phyloP scores from a whole-genome alignment of 1,140 invertebrate genomes.

The Anastatus disparis region DNA sequence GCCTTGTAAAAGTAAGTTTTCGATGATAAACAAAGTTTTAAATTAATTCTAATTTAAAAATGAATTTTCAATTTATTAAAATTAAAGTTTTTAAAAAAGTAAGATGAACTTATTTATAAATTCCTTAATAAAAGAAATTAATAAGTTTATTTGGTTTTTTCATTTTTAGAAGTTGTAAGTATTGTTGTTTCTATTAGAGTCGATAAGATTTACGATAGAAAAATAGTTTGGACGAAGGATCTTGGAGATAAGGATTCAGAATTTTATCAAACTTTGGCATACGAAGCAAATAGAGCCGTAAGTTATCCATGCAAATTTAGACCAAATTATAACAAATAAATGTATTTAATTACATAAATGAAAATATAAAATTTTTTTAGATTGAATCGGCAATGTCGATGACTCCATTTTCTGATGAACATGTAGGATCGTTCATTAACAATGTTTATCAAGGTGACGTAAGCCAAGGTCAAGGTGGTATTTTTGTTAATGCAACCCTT shows the following conservation, averaged over 20 bases:
- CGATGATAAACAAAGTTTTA: too few species aligned
- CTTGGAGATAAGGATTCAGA: constrained; percentile 81
- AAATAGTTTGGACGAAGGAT: constrained; percentile 80
- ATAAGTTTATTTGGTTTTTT: constrained; percentile 8
- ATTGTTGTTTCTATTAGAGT: constrained; percentile 83
- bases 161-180: constrained; percentile 72
- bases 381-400: constrained; percentile 89
- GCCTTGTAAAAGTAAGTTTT: constrained; percentile 78
- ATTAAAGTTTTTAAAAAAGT: too few species aligned
- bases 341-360: background rate
- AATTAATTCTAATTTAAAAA: too few species aligned
- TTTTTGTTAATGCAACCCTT: constrained; percentile 87
- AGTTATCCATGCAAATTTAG: constrained; percentile 57
- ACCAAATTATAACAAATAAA: background rate
- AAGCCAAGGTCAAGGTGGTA: constrained; percentile 73
- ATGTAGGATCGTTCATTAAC: constrained; percentile 83
- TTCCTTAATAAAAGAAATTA: background rate
- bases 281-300: constrained; percentile 85
- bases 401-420: constrained; percentile 88
- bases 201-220: constrained; percentile 83
- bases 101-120: too few species aligned
- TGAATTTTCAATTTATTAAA: too few species aligned
- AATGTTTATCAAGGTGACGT: constrained; percentile 80
- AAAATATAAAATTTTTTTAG: constrained; percentile 68
- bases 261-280: constrained; percentile 83